Conservation (phyloP, 2,888 invertebrate genomes). For the Linnaemya vulpina region DNA sequence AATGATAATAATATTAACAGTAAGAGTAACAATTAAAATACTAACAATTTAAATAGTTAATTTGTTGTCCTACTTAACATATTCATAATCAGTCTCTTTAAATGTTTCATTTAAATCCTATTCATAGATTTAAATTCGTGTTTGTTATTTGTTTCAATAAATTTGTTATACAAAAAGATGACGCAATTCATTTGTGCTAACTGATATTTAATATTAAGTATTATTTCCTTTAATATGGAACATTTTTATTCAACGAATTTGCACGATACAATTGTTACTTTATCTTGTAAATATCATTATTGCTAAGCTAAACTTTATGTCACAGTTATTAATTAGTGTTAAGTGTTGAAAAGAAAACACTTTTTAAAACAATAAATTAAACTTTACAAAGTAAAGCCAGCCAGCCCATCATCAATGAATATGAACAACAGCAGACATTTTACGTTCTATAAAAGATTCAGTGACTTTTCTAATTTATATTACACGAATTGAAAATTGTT, state of each 20-base stretch:
- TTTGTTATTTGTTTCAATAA: slow-evolving; percentile 6
- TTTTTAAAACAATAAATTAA: slow-evolving; percentile 25
- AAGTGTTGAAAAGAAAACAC: slow-evolving; percentile 42
- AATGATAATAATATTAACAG: too few species aligned
- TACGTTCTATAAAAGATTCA: slow-evolving; percentile 22
- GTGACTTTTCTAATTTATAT: slow-evolving; percentile 16
- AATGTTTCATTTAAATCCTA: neutral
- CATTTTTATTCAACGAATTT: neutral
- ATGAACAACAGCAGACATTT: slow-evolving; percentile 32
- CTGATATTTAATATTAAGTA: slow-evolving; percentile 13
- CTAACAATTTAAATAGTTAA: neutral
- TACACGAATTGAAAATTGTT: slow-evolving; percentile 28
- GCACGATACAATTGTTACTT: too few species aligned
- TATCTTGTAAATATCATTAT: too few species aligned
- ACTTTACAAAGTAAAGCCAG: neutral
- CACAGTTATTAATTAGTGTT: slow-evolving; percentile 53
- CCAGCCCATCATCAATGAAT: neutral
- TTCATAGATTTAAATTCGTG: neutral
- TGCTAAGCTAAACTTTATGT: slow-evolving; percentile 26
- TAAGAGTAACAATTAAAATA: too few species aligned
- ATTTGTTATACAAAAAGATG: neutral
- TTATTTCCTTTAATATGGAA: slow-evolving; percentile 26
- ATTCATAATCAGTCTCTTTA: neutral
- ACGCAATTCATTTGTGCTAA: neutral
- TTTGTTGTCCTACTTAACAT: neutral